Conservation (phyloP, 2,113 vertebrate genomes). For the Nibea albiflora region DNA sequence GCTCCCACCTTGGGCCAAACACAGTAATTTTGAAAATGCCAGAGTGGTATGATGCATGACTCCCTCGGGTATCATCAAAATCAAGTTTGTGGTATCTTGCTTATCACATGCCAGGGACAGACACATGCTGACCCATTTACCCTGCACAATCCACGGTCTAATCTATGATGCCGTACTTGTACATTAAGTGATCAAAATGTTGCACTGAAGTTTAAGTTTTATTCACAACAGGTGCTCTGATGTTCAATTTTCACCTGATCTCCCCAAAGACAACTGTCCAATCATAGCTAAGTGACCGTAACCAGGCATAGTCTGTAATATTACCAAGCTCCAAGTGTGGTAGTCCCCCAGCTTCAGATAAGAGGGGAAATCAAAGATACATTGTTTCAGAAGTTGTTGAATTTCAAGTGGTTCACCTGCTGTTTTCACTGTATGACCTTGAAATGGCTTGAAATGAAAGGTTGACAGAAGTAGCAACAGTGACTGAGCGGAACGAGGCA, state of each 20-base stretch:
- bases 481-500: neutral
- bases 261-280: neutral
- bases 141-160: neutral
- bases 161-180: neutral
- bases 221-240: neutral
- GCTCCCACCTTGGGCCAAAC: constrained; percentile 71
- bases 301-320: neutral
- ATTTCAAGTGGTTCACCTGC: neutral
- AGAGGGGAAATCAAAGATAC: neutral
- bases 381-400: neutral
- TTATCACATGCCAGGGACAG: constrained; percentile 47
- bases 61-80: constrained; percentile 61
- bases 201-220: neutral
- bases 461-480: neutral
- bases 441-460: neutral
- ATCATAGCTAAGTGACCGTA: neutral
- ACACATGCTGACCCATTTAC: constrained; percentile 26
- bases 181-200: neutral
- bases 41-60: constrained; percentile 56
- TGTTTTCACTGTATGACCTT: neutral
- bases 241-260: neutral
- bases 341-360: neutral
- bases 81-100: constrained; percentile 38
- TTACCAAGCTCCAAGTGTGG: no score
- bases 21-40: constrained; percentile 75